Evolutionary conservation across 2,888 invertebrate species (phyloP), one percentile per base, ranked within the genome.

Genomic region (Ashinkailepas kermadecensis): DNA sequence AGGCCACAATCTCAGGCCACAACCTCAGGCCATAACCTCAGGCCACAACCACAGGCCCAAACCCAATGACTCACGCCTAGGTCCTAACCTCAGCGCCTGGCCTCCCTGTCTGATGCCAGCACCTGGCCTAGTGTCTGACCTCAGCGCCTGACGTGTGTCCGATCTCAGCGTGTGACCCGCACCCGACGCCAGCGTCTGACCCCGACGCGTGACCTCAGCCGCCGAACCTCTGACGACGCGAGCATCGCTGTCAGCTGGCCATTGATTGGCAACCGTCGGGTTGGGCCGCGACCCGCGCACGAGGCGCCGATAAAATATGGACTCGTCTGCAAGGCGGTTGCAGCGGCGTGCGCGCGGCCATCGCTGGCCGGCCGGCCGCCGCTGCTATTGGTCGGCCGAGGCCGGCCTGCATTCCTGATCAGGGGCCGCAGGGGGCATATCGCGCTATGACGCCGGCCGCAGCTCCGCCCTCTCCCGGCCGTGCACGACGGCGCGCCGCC

Each of bases 391-490:
- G 74, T 18, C 18, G 39, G 54, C 56, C 54, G 74, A 11, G 1
- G 74, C 21, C 4, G 25, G 56, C 21, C 21, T n/a, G 74, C 74
- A 74, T 74, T 12, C 74, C 56, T 54, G 74, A 74, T 74, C 54
- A 74, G 74, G 74, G 70, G 18, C 70, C 56, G 74, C 56, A 59
- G 21, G 74, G n/a, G 74, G 74, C 74, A 15, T 8, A 3, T 2
- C 54, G 74, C 54, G 74, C 74, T 54, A 39, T 39, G 21, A 56
- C 9, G 18, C 39, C 15, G 39, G 12, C 13, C 39, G 39, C 15
- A 54, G 39, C 74, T 74, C 74, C 74, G 74, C 74, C 74, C 74
- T 56, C 74, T 54, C 74, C 74, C 56, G 39, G 74, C 56, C 74
- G 74, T 11, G 4, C 74, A 21, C 21, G 54, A 9, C 18, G 54